phyloP scores from a whole-genome alignment of 2,797 vertebrate genomes.

The Xyrichtys novacula region DNA sequence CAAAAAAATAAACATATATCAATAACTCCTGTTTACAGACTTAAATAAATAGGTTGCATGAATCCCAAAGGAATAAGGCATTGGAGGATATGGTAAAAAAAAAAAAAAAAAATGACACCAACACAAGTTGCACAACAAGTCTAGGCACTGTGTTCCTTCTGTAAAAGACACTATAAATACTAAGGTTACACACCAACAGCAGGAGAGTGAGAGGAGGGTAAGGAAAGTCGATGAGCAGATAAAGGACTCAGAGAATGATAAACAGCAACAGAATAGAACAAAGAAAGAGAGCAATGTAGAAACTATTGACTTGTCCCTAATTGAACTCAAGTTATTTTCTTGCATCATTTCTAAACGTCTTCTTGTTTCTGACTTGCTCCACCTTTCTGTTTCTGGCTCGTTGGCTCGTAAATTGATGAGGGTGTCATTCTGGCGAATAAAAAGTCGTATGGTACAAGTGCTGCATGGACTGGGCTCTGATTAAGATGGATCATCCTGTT shows the following conservation, averaged over 20 bases:
- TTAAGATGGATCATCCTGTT: conserved; percentile 71
- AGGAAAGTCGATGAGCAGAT: no score
- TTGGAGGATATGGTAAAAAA: no score
- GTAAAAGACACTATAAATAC: no score
- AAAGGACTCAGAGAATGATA: conserved; percentile 1
- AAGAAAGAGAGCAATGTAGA: conserved; percentile 1
- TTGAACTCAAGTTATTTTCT: background rate
- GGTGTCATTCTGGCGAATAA: conserved; percentile 60
- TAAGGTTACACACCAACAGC: background rate
- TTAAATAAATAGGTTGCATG: no score
- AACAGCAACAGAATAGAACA: background rate
- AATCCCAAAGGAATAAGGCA: no score
- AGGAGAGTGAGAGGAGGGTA: background rate
- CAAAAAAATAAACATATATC: no score
- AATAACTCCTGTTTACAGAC: no score
- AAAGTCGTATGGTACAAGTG: conserved; percentile 50
- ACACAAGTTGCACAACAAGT: no score
- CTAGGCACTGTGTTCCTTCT: no score
- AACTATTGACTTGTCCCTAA: conserved; percentile 2
- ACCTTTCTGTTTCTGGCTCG: conserved; percentile 44
- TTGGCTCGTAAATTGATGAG: conserved; percentile 54
- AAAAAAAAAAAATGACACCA: no score
- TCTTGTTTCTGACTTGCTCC: conserved; percentile 24
- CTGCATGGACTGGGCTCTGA: conserved; percentile 47
- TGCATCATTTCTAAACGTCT: background rate